Evolutionary conservation across 2,797 vertebrate genomes (phyloP), one percentile per base, ranked within the genome.

Genomic region (Champsocephalus gunnari): DNA sequence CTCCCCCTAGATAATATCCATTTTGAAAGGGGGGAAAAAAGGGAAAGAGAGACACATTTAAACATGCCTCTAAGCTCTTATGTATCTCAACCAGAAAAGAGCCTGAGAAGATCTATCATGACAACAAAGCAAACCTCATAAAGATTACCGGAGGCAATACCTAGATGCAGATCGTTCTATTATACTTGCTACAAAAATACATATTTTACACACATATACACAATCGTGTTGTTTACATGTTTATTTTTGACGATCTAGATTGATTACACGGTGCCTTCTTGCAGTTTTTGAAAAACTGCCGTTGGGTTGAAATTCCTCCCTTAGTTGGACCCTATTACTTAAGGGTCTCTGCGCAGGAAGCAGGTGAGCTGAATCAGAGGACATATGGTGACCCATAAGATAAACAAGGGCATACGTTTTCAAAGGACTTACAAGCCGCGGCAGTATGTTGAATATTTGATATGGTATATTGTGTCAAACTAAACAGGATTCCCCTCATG

Each of bases 271-370:
- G 24, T 2, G 9, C n/a, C 68, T 71, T 72, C 43, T 55, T 72
- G 70, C 13, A 68, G 71, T 77, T 73, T 73, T 45, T 61, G 59
- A 83, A 87, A 82, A 65, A 67, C 65, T 61, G 84, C 67, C 57
- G 56, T 55, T 38, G 12, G 59, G n/a, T 58, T 88, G 69, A 87
- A 89, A 90, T 78, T 85, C 73, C 81, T 88, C 57, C 60, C 60
- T 12, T 41, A 32, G 19, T 47, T 58, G 28, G 6, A 67, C 10
- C 43, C 21, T 17, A 3, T 77, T 77, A 56, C 57, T 73, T 74
- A 67, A 86, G 81, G 85, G 73, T 75, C 75, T 76, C 45, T 10
- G 8, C 71, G 58, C 51, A 75, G 32, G 24, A 49, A 80, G 77
- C 34, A 68, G 71, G 60, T 77, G 53, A 53, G 38, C 13, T 17